Conservation (phyloP, 2,113 vertebrate species). For the Heterochromis multidens region DNA sequence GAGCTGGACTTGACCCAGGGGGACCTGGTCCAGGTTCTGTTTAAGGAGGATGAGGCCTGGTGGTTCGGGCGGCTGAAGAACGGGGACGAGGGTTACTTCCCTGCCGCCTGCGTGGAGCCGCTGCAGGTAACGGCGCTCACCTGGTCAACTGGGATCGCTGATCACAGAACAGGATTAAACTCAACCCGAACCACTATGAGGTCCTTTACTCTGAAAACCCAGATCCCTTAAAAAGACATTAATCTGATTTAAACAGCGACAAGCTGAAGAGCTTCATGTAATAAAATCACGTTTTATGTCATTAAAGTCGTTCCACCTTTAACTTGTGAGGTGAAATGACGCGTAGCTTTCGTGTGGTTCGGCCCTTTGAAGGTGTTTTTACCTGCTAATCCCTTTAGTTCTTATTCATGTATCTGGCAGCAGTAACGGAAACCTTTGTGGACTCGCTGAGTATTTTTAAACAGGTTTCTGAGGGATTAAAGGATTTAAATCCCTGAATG, state of each 20-base stretch:
- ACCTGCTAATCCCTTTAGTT: background rate
- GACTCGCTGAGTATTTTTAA: background rate
- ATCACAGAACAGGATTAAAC: background rate
- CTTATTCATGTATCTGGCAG: background rate
- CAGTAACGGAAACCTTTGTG: background rate
- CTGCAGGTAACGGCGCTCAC: conserved; percentile 19
- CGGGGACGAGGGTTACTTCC: conserved; percentile 17
- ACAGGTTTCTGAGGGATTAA: background rate
- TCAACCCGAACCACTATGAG: background rate
- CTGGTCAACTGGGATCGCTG: background rate
- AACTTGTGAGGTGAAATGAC: too few relatives aligned
- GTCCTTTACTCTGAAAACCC: background rate
- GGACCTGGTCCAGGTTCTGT: conserved; percentile 69
- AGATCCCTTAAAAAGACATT: background rate
- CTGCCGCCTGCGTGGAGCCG: conserved; percentile 5
- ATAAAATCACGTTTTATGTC: too few relatives aligned
- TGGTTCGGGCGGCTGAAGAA: conserved; percentile 44
- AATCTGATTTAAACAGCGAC: background rate
- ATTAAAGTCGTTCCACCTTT: too few relatives aligned
- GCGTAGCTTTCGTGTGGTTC: background rate
- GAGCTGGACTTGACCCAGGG: conserved; percentile 69
- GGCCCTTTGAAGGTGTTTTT: background rate
- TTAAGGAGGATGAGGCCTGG: conserved; percentile 48
- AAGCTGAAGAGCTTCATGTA: too few relatives aligned
- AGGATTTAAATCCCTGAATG: background rate